Conservation (phyloP, 2,888 invertebrate species). For the Chorisops tibialis region DNA sequence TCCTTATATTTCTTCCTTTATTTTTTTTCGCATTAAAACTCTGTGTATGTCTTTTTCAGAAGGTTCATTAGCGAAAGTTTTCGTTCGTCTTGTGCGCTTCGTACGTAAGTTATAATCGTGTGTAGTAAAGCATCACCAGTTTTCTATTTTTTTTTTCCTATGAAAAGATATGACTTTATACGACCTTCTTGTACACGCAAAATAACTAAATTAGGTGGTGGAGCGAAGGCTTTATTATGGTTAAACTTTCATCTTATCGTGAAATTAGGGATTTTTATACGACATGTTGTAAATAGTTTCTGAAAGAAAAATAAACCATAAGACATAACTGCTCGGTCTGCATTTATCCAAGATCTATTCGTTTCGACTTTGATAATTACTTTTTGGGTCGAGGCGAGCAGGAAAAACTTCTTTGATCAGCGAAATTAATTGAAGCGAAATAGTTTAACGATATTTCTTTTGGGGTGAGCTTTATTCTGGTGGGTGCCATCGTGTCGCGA, state of each 20-base stretch:
- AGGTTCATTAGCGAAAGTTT: conserved; percentile 20
- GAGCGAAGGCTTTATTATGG: background rate
- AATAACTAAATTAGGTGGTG: conserved; percentile 21
- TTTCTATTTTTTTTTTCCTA: conserved; percentile 14
- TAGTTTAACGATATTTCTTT: no score
- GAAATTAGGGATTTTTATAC: conserved; percentile 22
- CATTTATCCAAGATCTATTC: background rate
- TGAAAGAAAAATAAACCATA: conserved; percentile 1
- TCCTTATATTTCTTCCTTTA: background rate
- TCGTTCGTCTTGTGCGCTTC: background rate
- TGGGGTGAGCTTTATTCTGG: no score
- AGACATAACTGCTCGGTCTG: background rate
- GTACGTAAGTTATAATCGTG: conserved; percentile 15
- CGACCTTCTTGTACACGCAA: conserved; percentile 17
- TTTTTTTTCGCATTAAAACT: background rate
- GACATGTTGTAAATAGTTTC: conserved; percentile 2
- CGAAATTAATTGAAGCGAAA: no score
- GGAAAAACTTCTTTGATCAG: background rate
- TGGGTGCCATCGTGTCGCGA: no score
- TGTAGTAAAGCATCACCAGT: conserved; percentile 2
- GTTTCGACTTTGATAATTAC: background rate
- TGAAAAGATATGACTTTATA: conserved; percentile 20
- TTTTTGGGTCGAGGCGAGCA: no score
- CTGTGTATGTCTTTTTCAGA: conserved; percentile 18
- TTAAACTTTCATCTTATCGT: conserved; percentile 20